Evolutionary conservation across 1,140 invertebrate species (phyloP).

Genomic region (Apis cerana): DNA sequence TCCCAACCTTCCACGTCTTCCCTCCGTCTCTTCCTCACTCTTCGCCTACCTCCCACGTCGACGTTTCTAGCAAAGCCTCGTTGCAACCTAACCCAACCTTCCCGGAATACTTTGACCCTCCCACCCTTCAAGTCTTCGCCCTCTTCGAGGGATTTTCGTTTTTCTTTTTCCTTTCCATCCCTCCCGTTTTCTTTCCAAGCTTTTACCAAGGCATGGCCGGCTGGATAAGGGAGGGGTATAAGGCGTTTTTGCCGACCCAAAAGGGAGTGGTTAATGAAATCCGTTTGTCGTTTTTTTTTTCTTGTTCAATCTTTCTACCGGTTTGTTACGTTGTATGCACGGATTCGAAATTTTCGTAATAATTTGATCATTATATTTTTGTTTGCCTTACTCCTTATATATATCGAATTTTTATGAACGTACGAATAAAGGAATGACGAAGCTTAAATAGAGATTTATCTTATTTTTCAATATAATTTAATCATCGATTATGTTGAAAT

Average conservation of each 20-base stretch:
- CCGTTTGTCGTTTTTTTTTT: neutral
- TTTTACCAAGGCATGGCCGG: conserved; percentile 18
- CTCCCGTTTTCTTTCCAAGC: conserved; percentile 20
- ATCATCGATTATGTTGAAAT: no score
- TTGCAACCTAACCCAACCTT: conserved; percentile 65
- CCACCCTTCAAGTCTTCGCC: conserved; percentile 37
- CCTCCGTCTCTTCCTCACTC: conserved; percentile 36
- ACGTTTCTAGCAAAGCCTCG: conserved; percentile 52
- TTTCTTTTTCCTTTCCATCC: neutral
- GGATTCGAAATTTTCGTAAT: no score
- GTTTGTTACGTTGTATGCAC: no score
- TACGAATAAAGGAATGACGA: no score
- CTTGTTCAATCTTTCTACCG: no score
- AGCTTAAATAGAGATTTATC: no score
- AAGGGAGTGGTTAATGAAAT: conserved; percentile 40
- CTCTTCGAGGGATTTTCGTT: conserved; percentile 22
- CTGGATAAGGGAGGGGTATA: neutral
- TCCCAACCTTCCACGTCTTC: conserved; percentile 56
- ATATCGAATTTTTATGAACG: no score
- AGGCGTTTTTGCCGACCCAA: conserved; percentile 2
- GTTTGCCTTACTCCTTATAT: no score
- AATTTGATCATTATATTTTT: no score
- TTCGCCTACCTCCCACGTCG: conserved; percentile 42
- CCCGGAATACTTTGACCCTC: conserved; percentile 52
- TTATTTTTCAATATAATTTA: no score